Evolutionary conservation across 2,797 vertebrate species (phyloP), one percentile per base, ranked within the genome.

Genomic region (Mycteria americana): DNA sequence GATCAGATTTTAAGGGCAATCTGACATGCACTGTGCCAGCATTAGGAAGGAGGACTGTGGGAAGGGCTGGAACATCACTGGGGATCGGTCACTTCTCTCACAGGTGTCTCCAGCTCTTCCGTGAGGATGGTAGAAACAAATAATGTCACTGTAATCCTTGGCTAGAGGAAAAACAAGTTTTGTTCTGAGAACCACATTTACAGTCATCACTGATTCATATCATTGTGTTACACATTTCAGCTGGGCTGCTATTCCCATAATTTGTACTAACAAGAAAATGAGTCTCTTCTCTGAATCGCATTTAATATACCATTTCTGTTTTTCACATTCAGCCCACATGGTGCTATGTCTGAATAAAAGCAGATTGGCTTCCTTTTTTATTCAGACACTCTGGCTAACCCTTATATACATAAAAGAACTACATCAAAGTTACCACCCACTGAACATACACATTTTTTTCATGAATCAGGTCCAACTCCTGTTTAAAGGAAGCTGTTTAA

Each of bases 361-460:
- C 92, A 97, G 96, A 96, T 95, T 95, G 96, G 76, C 88, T 97
- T 95, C 85, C 85, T 92, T 93, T 96, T 95, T 93, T 82, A 89
- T 89, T 95, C 93, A 95, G 92, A 93, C 62, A 90, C 67, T 93
- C 77, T 91, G 68, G 81, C 89, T 97, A 93, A 96, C 92, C 89
- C 82, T 92, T 78, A 85, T 60, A 67, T 85, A 90, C 75, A 95
- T 92, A 87, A 89, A 94, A 94, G 70, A 92, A 74, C 80, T 74
- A 54, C 88, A 92, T 94, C 92, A 80, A 85, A 88, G 93, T 95
- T 95, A 33, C 88, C 85, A 39, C 92, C 92, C 74, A 94, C 94
- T 81, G 63, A 95, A 91, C 77, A 70, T 89, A 79, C 74, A 76
- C 74, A 13, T 63, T 94, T 96, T 93, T 78, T 89, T 74, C 60